phyloP scores from a whole-genome alignment of 2,888 invertebrate genomes.

The Spisula solida region DNA sequence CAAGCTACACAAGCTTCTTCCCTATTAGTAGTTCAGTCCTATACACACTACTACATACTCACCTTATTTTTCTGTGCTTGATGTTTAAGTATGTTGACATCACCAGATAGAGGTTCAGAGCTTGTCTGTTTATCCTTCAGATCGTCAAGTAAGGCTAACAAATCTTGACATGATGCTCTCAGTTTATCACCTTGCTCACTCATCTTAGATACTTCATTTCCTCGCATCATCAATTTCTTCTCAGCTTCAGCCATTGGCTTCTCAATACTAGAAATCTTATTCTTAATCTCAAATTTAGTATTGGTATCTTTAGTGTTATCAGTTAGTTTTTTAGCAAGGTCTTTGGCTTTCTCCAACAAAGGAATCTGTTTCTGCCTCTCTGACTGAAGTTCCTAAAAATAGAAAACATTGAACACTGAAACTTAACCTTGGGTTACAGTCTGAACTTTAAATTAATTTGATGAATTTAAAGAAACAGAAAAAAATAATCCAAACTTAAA shows the following conservation, averaged over 20 bases:
- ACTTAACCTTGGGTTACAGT: too few species aligned
- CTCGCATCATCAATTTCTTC: constrained; percentile 77
- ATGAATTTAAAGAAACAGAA: too few species aligned
- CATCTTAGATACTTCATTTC: constrained; percentile 90
- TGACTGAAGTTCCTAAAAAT: constrained; percentile 75
- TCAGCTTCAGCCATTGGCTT: constrained; percentile 96
- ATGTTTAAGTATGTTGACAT: constrained; percentile 93
- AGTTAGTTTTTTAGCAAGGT: constrained; percentile 94
- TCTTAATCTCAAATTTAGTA: constrained; percentile 96
- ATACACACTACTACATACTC: too few species aligned
- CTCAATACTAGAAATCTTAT: constrained; percentile 94
- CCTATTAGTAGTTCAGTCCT: too few species aligned
- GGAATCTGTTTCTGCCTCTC: constrained; percentile 76
- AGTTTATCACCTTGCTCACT: constrained; percentile 95
- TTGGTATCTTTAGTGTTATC: constrained; percentile 96
- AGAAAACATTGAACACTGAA: neutral
- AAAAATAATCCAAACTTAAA: too few species aligned
- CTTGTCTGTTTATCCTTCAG: constrained; percentile 73
- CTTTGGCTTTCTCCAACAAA: constrained; percentile 80
- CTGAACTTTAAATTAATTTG: too few species aligned
- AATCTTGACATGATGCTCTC: constrained; percentile 95
- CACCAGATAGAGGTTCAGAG: constrained; percentile 92
- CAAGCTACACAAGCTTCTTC: too few species aligned
- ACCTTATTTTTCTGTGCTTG: constrained; percentile 95
- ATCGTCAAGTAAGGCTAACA: constrained; percentile 96